Evolutionary conservation across 2,113 vertebrate species (phyloP).

Genomic region (Sclerurus mexicanus): DNA sequence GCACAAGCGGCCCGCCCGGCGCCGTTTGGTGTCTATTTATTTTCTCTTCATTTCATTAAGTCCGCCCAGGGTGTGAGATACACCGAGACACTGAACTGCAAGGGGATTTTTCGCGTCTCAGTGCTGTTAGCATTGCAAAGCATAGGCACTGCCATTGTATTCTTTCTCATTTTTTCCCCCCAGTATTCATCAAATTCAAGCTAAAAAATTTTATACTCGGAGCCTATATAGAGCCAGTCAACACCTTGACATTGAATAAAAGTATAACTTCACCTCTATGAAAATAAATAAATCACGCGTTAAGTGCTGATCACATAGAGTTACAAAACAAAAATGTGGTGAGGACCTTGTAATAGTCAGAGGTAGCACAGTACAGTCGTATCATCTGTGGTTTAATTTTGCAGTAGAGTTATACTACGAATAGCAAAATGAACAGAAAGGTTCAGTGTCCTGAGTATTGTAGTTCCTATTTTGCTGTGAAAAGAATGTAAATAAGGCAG

Average conservation of each 20-base stretch:
- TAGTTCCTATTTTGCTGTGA: rapidly evolving
- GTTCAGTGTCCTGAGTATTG: rapidly evolving
- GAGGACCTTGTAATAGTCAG: rapidly evolving
- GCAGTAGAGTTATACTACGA: rapidly evolving
- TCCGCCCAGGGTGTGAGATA: rapidly evolving
- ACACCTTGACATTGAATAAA: background rate
- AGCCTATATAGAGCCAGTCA: background rate
- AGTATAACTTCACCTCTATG: background rate
- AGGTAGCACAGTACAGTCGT: rapidly evolving
- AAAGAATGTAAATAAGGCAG: background rate
- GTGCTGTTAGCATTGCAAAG: background rate
- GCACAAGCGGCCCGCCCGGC: background rate
- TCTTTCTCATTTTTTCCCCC: background rate
- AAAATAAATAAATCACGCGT: no score
- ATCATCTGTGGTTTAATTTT: no score
- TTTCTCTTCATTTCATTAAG: background rate
- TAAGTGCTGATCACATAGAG: rapidly evolving
- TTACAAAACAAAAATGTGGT: background rate
- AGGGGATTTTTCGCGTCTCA: background rate
- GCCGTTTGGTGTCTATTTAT: no score
- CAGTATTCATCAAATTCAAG: no score
- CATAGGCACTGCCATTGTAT: rapidly evolving
- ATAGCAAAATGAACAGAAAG: background rate
- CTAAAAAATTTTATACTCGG: background rate
- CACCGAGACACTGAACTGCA: rapidly evolving